Percentiles rank a stretch among this genome's conserved stretches.
phyloP scores from a whole-genome alignment of 2,888 invertebrate species.

The Lasioglossum lativentre region DNA sequence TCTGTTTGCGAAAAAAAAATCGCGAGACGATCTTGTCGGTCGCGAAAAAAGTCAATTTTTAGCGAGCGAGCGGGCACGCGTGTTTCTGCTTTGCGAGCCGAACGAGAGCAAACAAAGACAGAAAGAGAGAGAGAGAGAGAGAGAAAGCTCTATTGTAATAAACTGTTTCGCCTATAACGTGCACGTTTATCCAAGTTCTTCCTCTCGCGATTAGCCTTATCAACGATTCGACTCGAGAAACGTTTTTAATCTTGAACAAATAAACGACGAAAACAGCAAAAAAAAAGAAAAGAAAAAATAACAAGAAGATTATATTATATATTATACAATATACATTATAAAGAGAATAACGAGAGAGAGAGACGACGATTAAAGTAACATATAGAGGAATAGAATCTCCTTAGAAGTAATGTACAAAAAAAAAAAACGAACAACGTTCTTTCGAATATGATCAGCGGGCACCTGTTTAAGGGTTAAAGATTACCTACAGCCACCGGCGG shows the following conservation, averaged over 20 bases:
- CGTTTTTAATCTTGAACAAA: constrained; percentile 32
- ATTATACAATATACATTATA: constrained; percentile 1
- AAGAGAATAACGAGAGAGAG: not conserved
- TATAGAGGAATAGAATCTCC: constrained; percentile 11
- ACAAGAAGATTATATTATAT: not conserved
- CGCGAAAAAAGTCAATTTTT: constrained; percentile 47
- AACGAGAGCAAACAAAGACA: constrained; percentile 13
- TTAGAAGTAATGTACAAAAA: constrained; percentile 20
- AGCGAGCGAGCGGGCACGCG: not conserved
- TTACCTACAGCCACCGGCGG: constrained; percentile 28
- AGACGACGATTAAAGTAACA: not conserved
- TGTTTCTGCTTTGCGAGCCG: not conserved
- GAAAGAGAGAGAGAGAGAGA: not conserved
- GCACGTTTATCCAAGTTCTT: constrained; percentile 63
- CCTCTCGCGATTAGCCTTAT: constrained; percentile 52
- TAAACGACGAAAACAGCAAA: constrained; percentile 10
- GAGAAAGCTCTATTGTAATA: constrained; percentile 2
- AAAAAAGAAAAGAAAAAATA: not conserved
- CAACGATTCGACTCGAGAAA: constrained; percentile 37
- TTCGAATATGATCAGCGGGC: constrained; percentile 17
- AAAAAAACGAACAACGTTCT: not conserved
- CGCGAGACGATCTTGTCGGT: constrained; percentile 8
- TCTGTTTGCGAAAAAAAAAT: not conserved
- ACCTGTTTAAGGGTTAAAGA: constrained; percentile 65
- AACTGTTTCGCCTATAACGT: constrained; percentile 33